Evolutionary conservation across 2,113 vertebrate genomes (phyloP).

Genomic region (Thinocorus orbignyianus): DNA sequence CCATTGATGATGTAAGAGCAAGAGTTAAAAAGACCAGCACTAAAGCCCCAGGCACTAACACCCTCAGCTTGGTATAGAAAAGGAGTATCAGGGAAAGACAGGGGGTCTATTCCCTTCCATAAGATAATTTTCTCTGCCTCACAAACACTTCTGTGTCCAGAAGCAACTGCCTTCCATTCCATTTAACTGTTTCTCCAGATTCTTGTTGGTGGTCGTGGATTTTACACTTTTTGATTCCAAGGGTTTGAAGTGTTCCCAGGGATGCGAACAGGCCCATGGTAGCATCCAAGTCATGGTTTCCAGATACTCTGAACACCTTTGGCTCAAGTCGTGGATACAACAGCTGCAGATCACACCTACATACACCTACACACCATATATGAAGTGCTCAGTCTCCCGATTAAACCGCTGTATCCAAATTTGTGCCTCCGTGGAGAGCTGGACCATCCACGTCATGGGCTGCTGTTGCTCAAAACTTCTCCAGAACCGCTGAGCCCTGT

Average conservation of each 20-base stretch:
- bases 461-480: not conserved
- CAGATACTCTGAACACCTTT: not conserved
- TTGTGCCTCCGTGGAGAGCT: not conserved
- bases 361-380: accelerated
- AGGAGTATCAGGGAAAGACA: no score
- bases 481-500: not conserved
- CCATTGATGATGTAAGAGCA: not conserved
- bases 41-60: not conserved
- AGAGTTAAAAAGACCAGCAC: not conserved
- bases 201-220: accelerated
- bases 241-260: not conserved
- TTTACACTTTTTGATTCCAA: accelerated
- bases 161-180: not conserved
- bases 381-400: accelerated
- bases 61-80: not conserved
- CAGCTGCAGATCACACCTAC: not conserved
- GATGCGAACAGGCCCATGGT: not conserved
- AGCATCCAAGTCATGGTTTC: not conserved
- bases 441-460: not conserved
- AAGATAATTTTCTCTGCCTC: not conserved
- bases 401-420: not conserved
- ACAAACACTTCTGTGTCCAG: not conserved
- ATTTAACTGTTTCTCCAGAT: not conserved
- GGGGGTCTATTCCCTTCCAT: not conserved
- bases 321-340: not conserved